phyloP scores from a whole-genome alignment of 2,797 vertebrate species.

The Pangasius krempfi region DNA sequence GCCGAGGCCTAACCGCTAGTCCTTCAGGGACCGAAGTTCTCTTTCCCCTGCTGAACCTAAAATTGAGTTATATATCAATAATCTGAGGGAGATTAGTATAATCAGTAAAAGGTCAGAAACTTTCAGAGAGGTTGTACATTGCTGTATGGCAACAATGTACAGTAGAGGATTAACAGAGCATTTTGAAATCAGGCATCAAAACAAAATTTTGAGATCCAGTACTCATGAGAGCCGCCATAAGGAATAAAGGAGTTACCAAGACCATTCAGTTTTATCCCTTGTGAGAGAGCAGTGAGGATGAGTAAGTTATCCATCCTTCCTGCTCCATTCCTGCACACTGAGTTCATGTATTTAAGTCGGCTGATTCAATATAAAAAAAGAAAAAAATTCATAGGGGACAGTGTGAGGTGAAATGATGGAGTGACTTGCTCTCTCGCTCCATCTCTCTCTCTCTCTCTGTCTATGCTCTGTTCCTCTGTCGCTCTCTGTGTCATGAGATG shows the following conservation, averaged over 20 bases:
- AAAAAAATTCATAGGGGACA: conserved; percentile 14
- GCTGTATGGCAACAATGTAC: neutral
- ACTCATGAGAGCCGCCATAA: neutral
- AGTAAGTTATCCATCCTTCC: neutral
- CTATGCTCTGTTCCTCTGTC: neutral
- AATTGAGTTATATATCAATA: neutral
- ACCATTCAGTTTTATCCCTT: neutral
- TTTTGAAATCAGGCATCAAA: neutral
- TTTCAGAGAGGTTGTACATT: neutral
- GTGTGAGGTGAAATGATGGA: conserved; percentile 14
- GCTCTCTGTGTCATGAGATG: conserved; percentile 1
- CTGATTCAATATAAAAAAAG: neutral
- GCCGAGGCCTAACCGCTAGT: no score
- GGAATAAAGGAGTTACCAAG: neutral
- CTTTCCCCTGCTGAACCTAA: neutral
- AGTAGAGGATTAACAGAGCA: neutral
- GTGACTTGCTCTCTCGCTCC: neutral
- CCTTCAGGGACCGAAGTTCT: neutral
- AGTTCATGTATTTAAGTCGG: conserved; percentile 15
- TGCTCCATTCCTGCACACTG: neutral
- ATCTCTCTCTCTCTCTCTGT: neutral
- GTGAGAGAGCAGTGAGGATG: neutral
- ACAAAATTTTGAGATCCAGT: neutral
- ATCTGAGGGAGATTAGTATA: neutral
- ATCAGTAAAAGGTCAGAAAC: neutral